These are phyloP conservation scores for Anthopleura xanthogrammica DNA, from an alignment of 92 coral and sea anemone genomes.

Conservation along the genomic window DNA sequence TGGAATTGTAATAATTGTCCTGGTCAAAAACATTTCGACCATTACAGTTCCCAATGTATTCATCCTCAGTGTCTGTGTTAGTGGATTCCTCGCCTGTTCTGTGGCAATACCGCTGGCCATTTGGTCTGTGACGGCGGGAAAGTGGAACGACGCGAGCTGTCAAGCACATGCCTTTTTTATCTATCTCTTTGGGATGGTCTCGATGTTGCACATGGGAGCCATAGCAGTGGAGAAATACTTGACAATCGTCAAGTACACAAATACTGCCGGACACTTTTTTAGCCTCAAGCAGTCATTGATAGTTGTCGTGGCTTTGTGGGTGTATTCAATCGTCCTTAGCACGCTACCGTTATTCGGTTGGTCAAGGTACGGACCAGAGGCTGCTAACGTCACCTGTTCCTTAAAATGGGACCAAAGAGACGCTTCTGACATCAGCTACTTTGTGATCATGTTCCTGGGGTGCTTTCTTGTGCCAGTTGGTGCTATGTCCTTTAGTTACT, in stretches of 20 bases:
- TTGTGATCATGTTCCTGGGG: slow-evolving; percentile 48
- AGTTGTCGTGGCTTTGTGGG: slow-evolving; percentile 44
- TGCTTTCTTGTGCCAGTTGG: slow-evolving; percentile 51
- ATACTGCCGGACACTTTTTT: slow-evolving; percentile 33
- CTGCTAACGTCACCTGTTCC: slow-evolving; percentile 55
- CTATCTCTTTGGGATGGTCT: slow-evolving; percentile 55
- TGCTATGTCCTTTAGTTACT: slow-evolving; percentile 30
- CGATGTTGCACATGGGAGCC: slow-evolving; percentile 53
- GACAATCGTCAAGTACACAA: slow-evolving; percentile 44
- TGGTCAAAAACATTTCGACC: slow-evolving; percentile 30
- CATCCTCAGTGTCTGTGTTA: slow-evolving; percentile 46
- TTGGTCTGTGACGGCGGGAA: slow-evolving; percentile 26
- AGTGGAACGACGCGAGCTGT: slow-evolving; percentile 56
- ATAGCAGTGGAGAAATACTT: slow-evolving; percentile 62
- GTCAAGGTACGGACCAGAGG: slow-evolving; percentile 57
- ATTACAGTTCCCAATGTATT: slow-evolving; percentile 49
- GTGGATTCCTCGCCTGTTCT: slow-evolving; percentile 49
- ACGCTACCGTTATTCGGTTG: slow-evolving; percentile 51
- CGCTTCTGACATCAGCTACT: slow-evolving; percentile 51
- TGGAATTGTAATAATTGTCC: slow-evolving; percentile 36
- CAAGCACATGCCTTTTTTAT: slow-evolving; percentile 65
- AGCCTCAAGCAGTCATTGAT: slow-evolving; percentile 33
- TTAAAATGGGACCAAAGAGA: slow-evolving; percentile 43
- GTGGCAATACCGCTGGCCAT: slow-evolving; percentile 56
- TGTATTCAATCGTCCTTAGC: slow-evolving; percentile 42